phyloP scores from a whole-genome alignment of 1,140 invertebrate species.

The Lordiphosa collinella region DNA sequence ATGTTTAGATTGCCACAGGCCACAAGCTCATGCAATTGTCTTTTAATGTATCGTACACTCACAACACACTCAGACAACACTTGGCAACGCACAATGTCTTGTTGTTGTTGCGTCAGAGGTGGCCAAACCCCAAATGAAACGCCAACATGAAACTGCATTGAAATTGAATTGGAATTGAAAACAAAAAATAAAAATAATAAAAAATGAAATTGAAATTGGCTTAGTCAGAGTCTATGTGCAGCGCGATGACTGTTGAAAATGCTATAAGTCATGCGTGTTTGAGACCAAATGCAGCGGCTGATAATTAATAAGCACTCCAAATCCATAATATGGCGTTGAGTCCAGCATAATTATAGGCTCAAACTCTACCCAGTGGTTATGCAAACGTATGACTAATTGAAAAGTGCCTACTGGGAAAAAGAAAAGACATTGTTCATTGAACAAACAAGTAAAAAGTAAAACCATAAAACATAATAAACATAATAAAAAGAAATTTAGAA shows the following conservation, averaged over 20 bases:
- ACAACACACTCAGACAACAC: conserved; percentile 24
- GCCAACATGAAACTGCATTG: conserved; percentile 69
- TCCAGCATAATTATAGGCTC: conserved; percentile 37
- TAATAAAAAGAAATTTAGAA: conserved; percentile 18
- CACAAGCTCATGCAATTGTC: conserved; percentile 45
- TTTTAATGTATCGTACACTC: conserved; percentile 41
- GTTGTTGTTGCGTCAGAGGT: conserved; percentile 45
- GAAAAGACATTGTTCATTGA: neutral
- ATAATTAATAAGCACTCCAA: conserved; percentile 66
- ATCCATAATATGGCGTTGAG: conserved; percentile 41
- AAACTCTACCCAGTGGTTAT: conserved; percentile 37
- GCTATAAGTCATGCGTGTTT: conserved; percentile 50
- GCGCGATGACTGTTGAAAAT: conserved; percentile 69
- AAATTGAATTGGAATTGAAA: conserved; percentile 67
- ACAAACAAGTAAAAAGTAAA: neutral
- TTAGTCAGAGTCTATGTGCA: conserved; percentile 22
- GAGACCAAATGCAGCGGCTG: conserved; percentile 5
- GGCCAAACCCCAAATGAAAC: conserved; percentile 43
- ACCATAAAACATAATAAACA: neutral
- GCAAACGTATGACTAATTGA: conserved; percentile 60
- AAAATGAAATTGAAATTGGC: conserved; percentile 44
- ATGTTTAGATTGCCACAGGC: conserved; percentile 47
- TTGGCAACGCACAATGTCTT: conserved; percentile 61
- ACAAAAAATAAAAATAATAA: conserved; percentile 20
- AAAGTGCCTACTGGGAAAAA: conserved; percentile 10